Percentiles rank a stretch among this genome's conserved stretches.
Conservation (phyloP, 2,888 invertebrate genomes). For the Lasioglossum leucozonium region DNA sequence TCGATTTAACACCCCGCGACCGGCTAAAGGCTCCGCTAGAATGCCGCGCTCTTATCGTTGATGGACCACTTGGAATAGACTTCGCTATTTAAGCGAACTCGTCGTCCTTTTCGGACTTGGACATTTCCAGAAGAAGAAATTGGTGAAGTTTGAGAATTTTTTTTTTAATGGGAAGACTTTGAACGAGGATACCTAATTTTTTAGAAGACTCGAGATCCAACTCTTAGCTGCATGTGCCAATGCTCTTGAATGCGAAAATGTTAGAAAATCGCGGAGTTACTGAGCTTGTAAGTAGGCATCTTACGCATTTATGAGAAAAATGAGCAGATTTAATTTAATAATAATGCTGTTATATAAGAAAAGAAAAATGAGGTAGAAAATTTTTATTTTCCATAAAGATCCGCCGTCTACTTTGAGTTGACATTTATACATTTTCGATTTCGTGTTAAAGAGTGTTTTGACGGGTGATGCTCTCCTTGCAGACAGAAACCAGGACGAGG, state of each 20-base stretch:
- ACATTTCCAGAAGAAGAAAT: not conserved
- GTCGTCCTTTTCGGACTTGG: not conserved
- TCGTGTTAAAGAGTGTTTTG: not conserved
- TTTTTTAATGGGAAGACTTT: not conserved
- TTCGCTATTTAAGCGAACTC: not conserved
- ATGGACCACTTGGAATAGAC: not conserved
- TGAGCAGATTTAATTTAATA: too few species aligned
- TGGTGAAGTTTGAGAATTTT: not conserved
- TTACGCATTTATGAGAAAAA: too few species aligned
- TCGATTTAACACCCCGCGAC: not conserved
- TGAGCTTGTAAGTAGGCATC: not conserved
- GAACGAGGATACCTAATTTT: not conserved
- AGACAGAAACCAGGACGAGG: slow-evolving; percentile 89
- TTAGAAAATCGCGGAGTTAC: not conserved
- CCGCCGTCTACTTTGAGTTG: too few species aligned
- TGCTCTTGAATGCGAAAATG: not conserved
- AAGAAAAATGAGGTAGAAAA: too few species aligned
- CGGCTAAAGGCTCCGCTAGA: not conserved
- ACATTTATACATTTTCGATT: not conserved
- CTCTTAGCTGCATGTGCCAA: not conserved
- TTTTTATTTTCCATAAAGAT: too few species aligned
- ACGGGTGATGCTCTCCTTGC: slow-evolving; percentile 71
- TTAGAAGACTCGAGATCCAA: not conserved
- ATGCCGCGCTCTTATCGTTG: not conserved
- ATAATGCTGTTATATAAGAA: too few species aligned